Percentiles rank a stretch among this genome's conserved stretches.
phyloP scores from a whole-genome alignment of 2,797 vertebrate species.

The Orestias chungarensis region DNA sequence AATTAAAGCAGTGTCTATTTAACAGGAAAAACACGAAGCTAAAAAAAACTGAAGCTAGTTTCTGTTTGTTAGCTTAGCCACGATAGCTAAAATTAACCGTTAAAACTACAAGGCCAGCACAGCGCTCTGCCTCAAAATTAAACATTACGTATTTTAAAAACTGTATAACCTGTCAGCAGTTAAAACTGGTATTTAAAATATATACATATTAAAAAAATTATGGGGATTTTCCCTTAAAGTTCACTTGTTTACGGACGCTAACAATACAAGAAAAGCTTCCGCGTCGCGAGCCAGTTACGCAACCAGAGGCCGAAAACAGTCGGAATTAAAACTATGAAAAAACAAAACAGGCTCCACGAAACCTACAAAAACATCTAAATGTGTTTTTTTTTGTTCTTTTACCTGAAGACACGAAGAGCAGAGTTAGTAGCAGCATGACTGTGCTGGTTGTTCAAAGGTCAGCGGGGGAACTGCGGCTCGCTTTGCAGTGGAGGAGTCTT shows the following conservation, averaged over 20 bases:
- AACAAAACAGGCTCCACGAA: no score
- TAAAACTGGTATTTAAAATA: not conserved
- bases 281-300: conserved; percentile 29
- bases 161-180: no score
- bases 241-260: conserved; percentile 30
- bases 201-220: fast-evolving
- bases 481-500: conserved; percentile 28
- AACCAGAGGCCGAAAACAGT: not conserved
- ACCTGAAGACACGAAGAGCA: conserved; percentile 81
- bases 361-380: not conserved
- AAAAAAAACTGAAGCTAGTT: not conserved
- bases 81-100: not conserved
- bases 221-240: not conserved
- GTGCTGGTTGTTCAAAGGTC: conserved; percentile 8
- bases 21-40: not conserved
- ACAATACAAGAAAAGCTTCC: conserved; percentile 46
- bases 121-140: not conserved
- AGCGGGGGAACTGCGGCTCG: conserved; percentile 57
- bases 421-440: conserved; percentile 75
- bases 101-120: not conserved
- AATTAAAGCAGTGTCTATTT: not conserved
- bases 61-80: not conserved
- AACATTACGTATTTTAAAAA: not conserved
- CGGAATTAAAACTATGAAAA: fast-evolving
- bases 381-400: not conserved